Base-by-base conservation (phyloP, 2,113 vertebrate genomes). In the Melanocharis versteri region DNA sequence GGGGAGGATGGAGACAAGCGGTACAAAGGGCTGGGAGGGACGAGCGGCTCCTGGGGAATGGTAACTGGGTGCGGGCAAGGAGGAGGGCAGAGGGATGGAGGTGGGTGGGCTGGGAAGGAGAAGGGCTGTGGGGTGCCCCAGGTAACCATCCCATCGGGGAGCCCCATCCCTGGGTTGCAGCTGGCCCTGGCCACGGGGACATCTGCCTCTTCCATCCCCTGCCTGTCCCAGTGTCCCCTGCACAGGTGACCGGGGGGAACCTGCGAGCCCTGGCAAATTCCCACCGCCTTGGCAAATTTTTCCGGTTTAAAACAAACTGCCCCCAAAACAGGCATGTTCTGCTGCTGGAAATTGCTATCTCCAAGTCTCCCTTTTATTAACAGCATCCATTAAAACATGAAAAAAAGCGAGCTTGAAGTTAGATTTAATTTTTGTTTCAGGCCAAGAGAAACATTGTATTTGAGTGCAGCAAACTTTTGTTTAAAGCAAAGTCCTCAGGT, bases 1-100 rank as follows among this genome's bases (percentile, higher is more conserved):
- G 94, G 94, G 97, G 97, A 95, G 90, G 94, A 96, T 96, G 94
- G 83, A 96, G 94, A 90, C 73, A 62, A 96, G 86, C 9, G 40
- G 83, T 92, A 97, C 89, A 96, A 97, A 94, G 82, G 94, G 94
- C 87, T 95, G 84, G 95, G 94, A 96, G 86, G 95, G 94, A 82
- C 7, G 6, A 88, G 73, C 58, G 5, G 75, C 94, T 87, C 88
- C 85, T 39, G 78, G 90, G 93, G 85, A 92, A 92, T 91, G 45
- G 85, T 62, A 58, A 33, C 87, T n/a, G 68, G 69, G 84, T 89
- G 79, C 17, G 1, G 62, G 80, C 1, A 9, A 75, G 85, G 88
- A 84, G 81, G 76, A 95, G 61, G 56, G 75, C 87, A 83, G 77
- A 54, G 77, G 20, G 56, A 37, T 40, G 68, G 72, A 78, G 80